Evolutionary conservation across 2,888 invertebrate species (phyloP).

Genomic region (Dysmachus trigonus): DNA sequence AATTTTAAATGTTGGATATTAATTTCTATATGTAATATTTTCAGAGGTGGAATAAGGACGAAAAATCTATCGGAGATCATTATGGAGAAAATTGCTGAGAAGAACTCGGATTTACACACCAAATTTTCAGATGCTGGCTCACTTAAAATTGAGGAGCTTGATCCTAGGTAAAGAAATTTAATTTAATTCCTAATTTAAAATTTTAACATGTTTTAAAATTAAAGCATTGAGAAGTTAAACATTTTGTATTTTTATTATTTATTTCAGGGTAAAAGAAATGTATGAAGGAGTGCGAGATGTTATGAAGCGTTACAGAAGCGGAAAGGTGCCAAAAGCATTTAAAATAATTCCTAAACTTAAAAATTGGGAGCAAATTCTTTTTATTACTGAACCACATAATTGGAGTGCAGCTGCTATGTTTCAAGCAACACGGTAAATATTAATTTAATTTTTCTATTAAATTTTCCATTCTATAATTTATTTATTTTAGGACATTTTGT

Average conservation of each 20-base stretch:
- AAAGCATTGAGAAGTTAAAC: too few relatives aligned
- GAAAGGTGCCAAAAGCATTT: slow-evolving; percentile 97
- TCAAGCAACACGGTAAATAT: slow-evolving; percentile 67
- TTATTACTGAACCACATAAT: slow-evolving; percentile 87
- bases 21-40: background rate
- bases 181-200: background rate
- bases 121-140: slow-evolving; percentile 83
- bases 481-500: slow-evolving; percentile 84
- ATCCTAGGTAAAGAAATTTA: slow-evolving; percentile 71
- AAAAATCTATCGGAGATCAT: slow-evolving; percentile 90
- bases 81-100: slow-evolving; percentile 91
- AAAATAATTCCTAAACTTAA: slow-evolving; percentile 92
- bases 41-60: slow-evolving; percentile 64
- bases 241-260: background rate
- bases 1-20: slow-evolving; percentile 59
- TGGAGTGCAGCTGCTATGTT: slow-evolving; percentile 99
- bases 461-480: background rate
- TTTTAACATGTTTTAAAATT: background rate
- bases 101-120: slow-evolving; percentile 87
- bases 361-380: slow-evolving; percentile 94
- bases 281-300: slow-evolving; percentile 92
- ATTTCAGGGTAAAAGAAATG: slow-evolving; percentile 76
- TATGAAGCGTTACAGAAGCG: slow-evolving; percentile 88
- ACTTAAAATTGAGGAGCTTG: slow-evolving; percentile 81
- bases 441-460: background rate